Evolutionary conservation across 2,888 invertebrate species (phyloP).

Genomic region (Macrosoma leucophasiata): DNA sequence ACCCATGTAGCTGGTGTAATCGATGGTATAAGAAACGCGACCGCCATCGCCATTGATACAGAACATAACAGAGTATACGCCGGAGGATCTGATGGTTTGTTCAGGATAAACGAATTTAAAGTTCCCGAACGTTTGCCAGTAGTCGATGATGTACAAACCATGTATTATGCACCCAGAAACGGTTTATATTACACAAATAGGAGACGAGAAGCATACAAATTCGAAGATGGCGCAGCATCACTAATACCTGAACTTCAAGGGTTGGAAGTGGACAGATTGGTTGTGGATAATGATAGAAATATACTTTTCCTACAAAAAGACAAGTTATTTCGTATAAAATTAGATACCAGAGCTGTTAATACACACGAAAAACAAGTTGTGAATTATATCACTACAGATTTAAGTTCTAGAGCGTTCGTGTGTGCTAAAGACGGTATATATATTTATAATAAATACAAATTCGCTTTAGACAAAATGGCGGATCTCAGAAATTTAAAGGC

Average conservation of each 20-base stretch:
- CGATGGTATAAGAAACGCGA: conserved; percentile 53
- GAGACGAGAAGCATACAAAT: conserved; percentile 44
- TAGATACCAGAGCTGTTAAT: conserved; percentile 48
- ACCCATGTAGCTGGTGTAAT: conserved; percentile 39
- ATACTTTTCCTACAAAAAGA: conserved; percentile 46
- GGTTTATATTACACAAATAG: conserved; percentile 47
- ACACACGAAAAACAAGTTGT: conserved; percentile 44
- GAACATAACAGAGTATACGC: conserved; percentile 47
- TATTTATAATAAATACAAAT: conserved; percentile 59
- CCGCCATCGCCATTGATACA: conserved; percentile 51
- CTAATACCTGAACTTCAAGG: conserved; percentile 41
- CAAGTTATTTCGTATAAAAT: conserved; percentile 44
- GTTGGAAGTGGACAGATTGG: conserved; percentile 40
- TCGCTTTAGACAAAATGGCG: conserved; percentile 49
- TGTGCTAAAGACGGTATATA: conserved; percentile 47
- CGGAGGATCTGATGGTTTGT: conserved; percentile 53
- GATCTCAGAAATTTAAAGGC: conserved; percentile 43
- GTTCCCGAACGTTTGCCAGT: conserved; percentile 47
- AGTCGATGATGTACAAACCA: conserved; percentile 42
- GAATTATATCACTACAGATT: conserved; percentile 40
- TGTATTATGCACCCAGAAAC: conserved; percentile 52
- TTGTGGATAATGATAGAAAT: conserved; percentile 53
- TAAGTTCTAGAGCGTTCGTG: conserved; percentile 40
- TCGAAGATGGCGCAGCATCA: conserved; percentile 42
- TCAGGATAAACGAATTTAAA: conserved; percentile 43